Evolutionary conservation across 2,797 vertebrate genomes (phyloP).

Genomic region (Sebastes hubbsi): DNA sequence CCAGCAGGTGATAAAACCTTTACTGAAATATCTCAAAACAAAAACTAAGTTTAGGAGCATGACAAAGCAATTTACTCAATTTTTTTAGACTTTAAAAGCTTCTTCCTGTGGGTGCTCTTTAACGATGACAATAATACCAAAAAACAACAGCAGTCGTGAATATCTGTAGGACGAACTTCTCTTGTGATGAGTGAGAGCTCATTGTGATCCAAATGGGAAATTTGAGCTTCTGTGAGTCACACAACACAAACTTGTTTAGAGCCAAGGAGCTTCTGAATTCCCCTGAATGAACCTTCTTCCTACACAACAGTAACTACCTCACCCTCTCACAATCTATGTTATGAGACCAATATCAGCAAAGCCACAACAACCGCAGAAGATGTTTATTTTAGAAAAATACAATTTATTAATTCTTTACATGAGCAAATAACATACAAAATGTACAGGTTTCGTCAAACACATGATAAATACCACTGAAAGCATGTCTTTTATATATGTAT

Average conservation of each 20-base stretch:
- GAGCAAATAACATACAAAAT: background rate
- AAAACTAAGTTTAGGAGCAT: background rate
- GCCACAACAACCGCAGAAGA: background rate
- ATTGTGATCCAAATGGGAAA: constrained; percentile 22
- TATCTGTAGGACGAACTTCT: constrained; percentile 4
- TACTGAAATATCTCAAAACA: background rate
- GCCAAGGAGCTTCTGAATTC: background rate
- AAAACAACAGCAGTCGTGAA: background rate
- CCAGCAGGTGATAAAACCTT: background rate
- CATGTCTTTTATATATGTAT: background rate
- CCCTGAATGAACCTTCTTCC: background rate
- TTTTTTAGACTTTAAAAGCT: background rate
- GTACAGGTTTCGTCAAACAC: background rate
- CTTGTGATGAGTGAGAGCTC: constrained; percentile 4
- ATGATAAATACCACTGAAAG: background rate
- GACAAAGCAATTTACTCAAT: background rate
- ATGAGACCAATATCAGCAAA: background rate
- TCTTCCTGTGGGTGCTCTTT: background rate
- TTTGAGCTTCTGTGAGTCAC: constrained; percentile 34
- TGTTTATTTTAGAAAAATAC: constrained; percentile 44
- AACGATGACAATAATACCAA: background rate
- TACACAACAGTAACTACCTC: background rate
- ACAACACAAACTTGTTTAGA: constrained; percentile 1
- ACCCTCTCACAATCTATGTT: background rate
- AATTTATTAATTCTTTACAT: constrained; percentile 41